A percentile compares a stretch with the other conserved stretches of the same genome.
phyloP scores from a whole-genome alignment of 1,140 invertebrate genomes.

The Diabrotica undecimpunctata region DNA sequence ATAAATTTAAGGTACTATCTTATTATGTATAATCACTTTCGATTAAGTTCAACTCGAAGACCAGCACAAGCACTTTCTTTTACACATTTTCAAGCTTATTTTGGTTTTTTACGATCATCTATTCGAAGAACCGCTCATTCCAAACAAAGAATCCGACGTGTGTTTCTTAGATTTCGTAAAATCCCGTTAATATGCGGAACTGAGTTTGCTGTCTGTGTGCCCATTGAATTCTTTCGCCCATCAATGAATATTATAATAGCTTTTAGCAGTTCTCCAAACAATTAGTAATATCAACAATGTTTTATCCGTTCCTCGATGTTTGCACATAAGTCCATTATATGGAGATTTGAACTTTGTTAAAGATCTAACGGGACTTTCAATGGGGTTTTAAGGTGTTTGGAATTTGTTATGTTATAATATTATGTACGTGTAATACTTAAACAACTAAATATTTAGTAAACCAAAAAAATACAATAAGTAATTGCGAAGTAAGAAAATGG shows the following conservation, averaged over 20 bases:
- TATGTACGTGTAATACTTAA: no score
- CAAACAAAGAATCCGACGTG: not conserved
- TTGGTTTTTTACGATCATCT: not conserved
- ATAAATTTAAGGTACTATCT: no score
- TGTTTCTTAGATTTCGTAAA: not conserved
- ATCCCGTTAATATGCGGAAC: slow-evolving; percentile 6
- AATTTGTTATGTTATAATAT: no score
- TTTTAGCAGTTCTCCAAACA: not conserved
- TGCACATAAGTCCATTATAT: not conserved
- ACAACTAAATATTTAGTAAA: no score
- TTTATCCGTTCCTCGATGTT: not conserved
- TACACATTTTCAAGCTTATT: no score
- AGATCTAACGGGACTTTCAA: not conserved
- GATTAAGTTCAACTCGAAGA: no score
- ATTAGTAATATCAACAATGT: slow-evolving; percentile 1
- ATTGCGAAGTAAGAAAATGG: no score
- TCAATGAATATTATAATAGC: slow-evolving; percentile 3
- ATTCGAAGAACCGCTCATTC: not conserved
- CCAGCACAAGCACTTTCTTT: no score
- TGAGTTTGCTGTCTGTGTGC: slow-evolving; percentile 5
- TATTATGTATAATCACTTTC: no score
- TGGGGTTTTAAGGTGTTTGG: no score
- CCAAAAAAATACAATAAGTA: no score
- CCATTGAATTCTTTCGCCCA: slow-evolving; percentile 7
- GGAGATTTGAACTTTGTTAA: not conserved